Evolutionary conservation across 2,888 invertebrate genomes (phyloP).

Genomic region (Galerucella calmariensis): DNA sequence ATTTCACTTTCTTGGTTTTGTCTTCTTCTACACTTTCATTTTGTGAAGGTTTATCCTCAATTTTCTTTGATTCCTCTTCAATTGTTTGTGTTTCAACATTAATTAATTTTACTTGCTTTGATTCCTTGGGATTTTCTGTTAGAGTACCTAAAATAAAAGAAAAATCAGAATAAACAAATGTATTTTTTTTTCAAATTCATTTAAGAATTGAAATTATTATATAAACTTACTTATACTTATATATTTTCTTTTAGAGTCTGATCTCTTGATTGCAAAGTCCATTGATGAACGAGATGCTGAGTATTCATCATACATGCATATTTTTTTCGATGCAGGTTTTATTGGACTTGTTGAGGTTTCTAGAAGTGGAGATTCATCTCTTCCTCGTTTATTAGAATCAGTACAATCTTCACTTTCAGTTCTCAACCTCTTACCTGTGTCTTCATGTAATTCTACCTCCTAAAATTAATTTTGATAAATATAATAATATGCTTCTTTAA

Average conservation of each 20-base stretch:
- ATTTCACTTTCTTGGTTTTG: conserved; percentile 31
- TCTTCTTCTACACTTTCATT: conserved; percentile 29
- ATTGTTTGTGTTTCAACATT: conserved; percentile 59
- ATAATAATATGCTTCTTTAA: background rate
- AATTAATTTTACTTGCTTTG: conserved; percentile 52
- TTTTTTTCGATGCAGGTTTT: conserved; percentile 50
- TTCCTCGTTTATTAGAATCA: conserved; percentile 49
- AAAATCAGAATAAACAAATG: background rate
- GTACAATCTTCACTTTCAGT: conserved; percentile 47
- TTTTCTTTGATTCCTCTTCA: conserved; percentile 33
- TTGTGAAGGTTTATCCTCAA: conserved; percentile 20
- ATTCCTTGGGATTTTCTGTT: conserved; percentile 48
- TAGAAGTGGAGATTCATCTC: conserved; percentile 46
- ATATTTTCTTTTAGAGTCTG: conserved; percentile 49
- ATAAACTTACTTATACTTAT: conserved; percentile 48
- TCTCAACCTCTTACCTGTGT: conserved; percentile 53
- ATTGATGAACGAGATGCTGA: conserved; percentile 59
- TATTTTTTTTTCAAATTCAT: too few relatives aligned
- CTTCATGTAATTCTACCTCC: conserved; percentile 51
- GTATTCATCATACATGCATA: conserved; percentile 59
- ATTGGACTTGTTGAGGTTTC: conserved; percentile 41
- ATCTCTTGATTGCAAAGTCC: conserved; percentile 45
- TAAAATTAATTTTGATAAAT: conserved; percentile 35
- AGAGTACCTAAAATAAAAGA: conserved; percentile 46
- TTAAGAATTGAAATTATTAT: background rate